Conservation (phyloP, 2,797 vertebrate species). For the Hippopotamyrus pictus region DNA sequence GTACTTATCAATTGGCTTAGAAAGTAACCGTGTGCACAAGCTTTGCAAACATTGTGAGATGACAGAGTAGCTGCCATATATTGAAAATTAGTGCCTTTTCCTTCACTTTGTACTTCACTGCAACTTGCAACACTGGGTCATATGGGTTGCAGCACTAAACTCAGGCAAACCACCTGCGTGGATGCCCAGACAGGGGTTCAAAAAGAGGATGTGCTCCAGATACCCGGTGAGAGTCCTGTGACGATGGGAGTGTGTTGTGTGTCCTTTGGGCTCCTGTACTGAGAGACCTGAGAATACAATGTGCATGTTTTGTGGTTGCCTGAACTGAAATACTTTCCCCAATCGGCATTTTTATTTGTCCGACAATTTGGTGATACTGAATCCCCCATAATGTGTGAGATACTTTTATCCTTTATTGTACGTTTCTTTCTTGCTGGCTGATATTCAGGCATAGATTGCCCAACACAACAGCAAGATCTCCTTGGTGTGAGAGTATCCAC, state of each 20-base stretch:
- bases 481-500: not conserved
- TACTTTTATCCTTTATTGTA: not conserved
- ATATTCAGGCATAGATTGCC: not conserved
- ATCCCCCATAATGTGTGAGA: not conserved
- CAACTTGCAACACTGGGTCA: not conserved
- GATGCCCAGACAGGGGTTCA: not conserved
- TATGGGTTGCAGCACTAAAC: not conserved
- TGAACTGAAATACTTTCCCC: not conserved
- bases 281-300: not conserved
- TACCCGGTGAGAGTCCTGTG: not conserved
- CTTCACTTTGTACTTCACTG: not conserved
- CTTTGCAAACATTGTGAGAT: not conserved
- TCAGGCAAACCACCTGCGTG: not conserved
- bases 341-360: not conserved
- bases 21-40: not conserved
- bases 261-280: not conserved
- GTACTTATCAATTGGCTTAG: not conserved
- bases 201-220: not conserved
- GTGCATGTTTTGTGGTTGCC: not conserved
- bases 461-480: not conserved
- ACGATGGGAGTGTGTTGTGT: not conserved
- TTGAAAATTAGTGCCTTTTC: not conserved
- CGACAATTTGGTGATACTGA: not conserved
- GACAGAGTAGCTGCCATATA: not conserved
- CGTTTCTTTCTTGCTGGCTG: not conserved